phyloP scores from a whole-genome alignment of 2,797 vertebrate species.

The Crocodylus rhombifer region DNA sequence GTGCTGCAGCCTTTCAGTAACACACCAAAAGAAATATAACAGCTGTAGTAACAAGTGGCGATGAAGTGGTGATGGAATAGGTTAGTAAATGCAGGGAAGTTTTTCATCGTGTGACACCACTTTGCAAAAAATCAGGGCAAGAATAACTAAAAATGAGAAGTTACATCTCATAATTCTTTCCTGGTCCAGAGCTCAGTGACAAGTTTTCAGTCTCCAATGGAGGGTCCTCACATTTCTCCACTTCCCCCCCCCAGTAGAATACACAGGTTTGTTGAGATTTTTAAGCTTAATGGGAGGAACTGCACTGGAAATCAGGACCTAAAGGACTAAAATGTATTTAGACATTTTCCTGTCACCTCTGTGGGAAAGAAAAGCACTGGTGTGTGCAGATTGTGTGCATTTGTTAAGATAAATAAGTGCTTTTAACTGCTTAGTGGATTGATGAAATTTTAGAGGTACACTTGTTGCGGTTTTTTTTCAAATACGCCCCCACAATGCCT shows the following conservation, averaged over 20 bases:
- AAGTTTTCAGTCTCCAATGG: slow-evolving; percentile 24
- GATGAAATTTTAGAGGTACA: slow-evolving; percentile 61
- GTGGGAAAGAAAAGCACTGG: not conserved
- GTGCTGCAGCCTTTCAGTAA: not conserved
- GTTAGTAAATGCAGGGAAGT: not conserved
- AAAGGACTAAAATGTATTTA: slow-evolving; percentile 14
- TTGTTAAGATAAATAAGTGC: slow-evolving; percentile 46
- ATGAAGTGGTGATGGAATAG: not conserved
- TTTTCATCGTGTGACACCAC: not conserved
- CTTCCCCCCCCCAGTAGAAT: not conserved
- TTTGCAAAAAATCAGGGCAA: not conserved
- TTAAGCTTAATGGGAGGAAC: slow-evolving; percentile 42
- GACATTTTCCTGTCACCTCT: not conserved
- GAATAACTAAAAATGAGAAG: not conserved
- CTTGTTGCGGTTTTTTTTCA: slow-evolving; percentile 49
- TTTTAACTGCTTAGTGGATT: slow-evolving; percentile 58
- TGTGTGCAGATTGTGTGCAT: slow-evolving; percentile 12
- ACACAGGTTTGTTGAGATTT: not conserved
- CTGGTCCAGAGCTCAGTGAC: not conserved
- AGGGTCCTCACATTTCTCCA: not conserved
- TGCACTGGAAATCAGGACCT: slow-evolving; percentile 14
- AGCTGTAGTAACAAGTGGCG: slow-evolving; percentile 14
- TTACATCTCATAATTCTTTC: not conserved
- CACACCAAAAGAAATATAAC: not conserved
- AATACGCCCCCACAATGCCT: slow-evolving; percentile 12